Evolutionary conservation across 2,888 invertebrate species (phyloP).

Genomic region (Lysandra bellargus): DNA sequence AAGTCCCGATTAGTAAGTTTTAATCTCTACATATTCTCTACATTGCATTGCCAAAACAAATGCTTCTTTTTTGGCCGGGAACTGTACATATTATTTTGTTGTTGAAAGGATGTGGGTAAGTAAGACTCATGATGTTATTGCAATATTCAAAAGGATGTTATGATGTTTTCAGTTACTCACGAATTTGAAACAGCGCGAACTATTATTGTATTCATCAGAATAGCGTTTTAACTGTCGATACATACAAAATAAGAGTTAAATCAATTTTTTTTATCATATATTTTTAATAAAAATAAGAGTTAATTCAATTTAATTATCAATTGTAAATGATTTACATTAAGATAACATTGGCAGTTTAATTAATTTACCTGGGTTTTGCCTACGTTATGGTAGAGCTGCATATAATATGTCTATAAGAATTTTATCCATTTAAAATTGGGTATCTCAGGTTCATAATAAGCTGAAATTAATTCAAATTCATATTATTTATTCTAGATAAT

Average conservation of each 20-base stretch:
- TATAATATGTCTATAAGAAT: neutral
- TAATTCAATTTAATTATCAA: too few relatives aligned
- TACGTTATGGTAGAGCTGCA: neutral
- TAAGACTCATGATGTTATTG: neutral
- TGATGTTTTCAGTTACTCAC: conserved; percentile 7
- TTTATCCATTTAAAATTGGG: too few relatives aligned
- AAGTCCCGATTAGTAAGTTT: too few relatives aligned
- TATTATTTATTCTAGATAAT: neutral
- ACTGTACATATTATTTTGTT: neutral
- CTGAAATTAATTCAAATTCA: neutral
- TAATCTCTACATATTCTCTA: neutral
- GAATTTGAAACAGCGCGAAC: neutral
- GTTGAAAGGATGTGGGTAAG: neutral
- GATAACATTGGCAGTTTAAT: neutral
- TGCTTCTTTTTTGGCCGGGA: neutral
- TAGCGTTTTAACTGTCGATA: neutral
- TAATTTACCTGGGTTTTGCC: neutral
- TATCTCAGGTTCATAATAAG: neutral
- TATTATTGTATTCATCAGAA: neutral
- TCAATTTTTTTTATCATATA: too few relatives aligned
- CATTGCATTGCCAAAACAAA: neutral
- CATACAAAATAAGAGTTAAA: neutral
- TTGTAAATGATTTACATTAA: too few relatives aligned
- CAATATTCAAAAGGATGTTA: neutral
- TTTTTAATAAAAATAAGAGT: too few relatives aligned